Conservation (phyloP, 2,113 vertebrate genomes). For the Tragelaphus imberbis region DNA sequence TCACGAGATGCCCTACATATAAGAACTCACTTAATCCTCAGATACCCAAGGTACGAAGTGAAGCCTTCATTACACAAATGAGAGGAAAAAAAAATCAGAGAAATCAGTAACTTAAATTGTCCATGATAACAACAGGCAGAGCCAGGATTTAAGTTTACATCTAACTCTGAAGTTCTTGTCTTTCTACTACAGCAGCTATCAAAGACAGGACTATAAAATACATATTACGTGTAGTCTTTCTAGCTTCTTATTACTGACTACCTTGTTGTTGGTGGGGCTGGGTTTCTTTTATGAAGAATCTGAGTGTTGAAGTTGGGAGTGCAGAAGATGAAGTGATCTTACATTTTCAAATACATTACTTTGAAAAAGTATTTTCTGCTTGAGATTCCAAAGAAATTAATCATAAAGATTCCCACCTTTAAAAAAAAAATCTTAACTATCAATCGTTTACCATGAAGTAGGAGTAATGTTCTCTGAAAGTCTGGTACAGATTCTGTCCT, state of each 20-base stretch:
- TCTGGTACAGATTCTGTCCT: not conserved
- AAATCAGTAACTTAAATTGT: not conserved
- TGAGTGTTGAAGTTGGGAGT: not conserved
- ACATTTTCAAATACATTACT: not conserved
- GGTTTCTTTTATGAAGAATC: not conserved
- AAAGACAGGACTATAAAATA: not conserved
- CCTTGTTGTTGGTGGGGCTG: not conserved
- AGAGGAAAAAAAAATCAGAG: not conserved
- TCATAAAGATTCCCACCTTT: not conserved
- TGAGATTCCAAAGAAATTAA: not conserved
- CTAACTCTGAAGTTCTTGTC: not conserved
- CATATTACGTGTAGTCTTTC: not conserved
- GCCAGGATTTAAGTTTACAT: not conserved
- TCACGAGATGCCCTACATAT: not conserved
- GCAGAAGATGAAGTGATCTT: not conserved
- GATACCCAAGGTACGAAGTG: not conserved
- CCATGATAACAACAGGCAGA: not conserved
- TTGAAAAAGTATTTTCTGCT: conserved; percentile 15
- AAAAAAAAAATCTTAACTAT: not conserved
- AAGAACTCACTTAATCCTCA: not conserved
- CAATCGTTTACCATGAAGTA: not conserved
- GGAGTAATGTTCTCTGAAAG: not conserved
- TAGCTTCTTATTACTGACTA: not conserved
- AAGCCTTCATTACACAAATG: not conserved
- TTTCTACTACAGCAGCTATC: not conserved